phyloP scores from a whole-genome alignment of 2,888 invertebrate genomes.

The Ennomos quercinarius region DNA sequence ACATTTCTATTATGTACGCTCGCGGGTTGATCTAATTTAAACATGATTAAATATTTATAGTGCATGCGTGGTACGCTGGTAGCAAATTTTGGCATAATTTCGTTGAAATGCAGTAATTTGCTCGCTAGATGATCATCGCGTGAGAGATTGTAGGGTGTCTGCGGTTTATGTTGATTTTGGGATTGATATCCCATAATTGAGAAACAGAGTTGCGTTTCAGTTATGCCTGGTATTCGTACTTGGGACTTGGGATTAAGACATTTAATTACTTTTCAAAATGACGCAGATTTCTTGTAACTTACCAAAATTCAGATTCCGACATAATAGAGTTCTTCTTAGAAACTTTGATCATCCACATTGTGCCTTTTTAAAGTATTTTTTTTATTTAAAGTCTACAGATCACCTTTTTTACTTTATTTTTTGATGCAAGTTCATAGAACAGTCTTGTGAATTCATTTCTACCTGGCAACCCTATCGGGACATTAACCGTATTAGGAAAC shows the following conservation, averaged over 20 bases:
- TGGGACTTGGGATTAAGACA: no score
- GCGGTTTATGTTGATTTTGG: constrained; percentile 30
- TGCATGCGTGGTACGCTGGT: constrained; percentile 74
- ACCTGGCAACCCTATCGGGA: constrained; percentile 61
- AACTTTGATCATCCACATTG: no score
- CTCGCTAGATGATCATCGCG: constrained; percentile 63
- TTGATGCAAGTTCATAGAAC: not conserved
- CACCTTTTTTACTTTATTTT: no score
- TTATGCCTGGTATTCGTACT: constrained; percentile 7
- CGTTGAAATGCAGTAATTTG: constrained; percentile 59
- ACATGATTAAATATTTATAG: constrained; percentile 63
- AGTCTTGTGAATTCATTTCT: constrained; percentile 23
- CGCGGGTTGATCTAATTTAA: constrained; percentile 33
- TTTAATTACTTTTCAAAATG: not conserved
- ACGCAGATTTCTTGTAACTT: no score
- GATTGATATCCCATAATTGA: constrained; percentile 8
- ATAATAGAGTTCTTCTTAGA: no score
- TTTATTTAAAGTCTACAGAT: no score
- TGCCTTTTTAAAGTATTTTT: no score
- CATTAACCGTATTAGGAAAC: constrained; percentile 81
- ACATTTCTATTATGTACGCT: constrained; percentile 34
- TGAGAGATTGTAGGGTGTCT: constrained; percentile 48
- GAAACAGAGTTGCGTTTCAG: not conserved
- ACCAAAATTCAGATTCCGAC: no score
- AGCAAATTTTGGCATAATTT: constrained; percentile 68